phyloP scores from a whole-genome alignment of 2,888 invertebrate genomes.

The Ormia ochracea region DNA sequence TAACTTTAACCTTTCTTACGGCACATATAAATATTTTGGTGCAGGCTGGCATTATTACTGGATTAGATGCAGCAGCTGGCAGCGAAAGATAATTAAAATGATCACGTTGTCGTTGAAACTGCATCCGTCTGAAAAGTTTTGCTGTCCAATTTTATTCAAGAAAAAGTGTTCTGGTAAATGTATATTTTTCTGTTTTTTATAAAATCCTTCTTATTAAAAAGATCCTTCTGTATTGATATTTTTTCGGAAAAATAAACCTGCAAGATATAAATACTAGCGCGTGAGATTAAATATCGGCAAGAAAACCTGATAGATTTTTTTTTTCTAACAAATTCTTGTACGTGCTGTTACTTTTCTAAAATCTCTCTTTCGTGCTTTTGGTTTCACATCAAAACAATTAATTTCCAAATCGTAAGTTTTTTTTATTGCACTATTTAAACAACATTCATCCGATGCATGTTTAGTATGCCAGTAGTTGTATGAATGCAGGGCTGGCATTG shows the following conservation, averaged over 20 bases:
- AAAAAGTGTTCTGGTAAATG: too few species aligned
- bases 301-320: background rate
- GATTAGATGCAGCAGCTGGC: too few species aligned
- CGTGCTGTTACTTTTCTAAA: slow-evolving; percentile 3
- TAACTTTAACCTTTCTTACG: too few species aligned
- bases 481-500: slow-evolving; percentile 7
- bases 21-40: too few species aligned
- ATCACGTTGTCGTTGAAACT: background rate
- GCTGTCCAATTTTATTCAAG: background rate
- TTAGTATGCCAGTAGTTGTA: background rate
- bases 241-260: too few species aligned
- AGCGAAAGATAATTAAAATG: background rate
- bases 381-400: slow-evolving; percentile 26
- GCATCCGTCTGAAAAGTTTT: background rate
- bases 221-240: background rate
- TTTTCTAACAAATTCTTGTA: background rate
- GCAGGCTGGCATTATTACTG: too few species aligned
- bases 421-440: background rate
- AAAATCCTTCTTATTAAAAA: too few species aligned
- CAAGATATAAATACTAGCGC: too few species aligned
- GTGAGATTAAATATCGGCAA: background rate
- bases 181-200: too few species aligned
- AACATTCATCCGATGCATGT: background rate
- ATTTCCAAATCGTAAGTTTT: slow-evolving; percentile 27
- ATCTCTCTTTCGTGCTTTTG: background rate